Base-by-base conservation (phyloP, 2,888 invertebrate species). In the Pteria penguin region DNA sequence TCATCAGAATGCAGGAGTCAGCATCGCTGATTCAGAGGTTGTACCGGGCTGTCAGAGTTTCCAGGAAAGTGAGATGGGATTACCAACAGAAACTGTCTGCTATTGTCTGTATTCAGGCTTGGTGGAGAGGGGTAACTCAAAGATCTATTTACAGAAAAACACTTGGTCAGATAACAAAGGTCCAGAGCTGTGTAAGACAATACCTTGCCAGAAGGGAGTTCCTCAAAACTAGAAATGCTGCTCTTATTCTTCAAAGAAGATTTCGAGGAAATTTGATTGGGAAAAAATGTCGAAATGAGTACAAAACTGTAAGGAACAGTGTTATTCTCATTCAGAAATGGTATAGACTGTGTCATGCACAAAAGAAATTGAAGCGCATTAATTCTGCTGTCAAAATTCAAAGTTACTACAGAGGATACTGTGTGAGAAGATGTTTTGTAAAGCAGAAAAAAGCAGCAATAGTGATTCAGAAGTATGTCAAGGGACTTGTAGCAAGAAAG, bases 311-410 rank as follows among this genome's bases (percentile, higher is more conserved):
- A 71, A 68, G 76, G 57, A 65, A 75, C 33, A 85, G 85, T 18
- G 75, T 73, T 4, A 63, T 87, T 18, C 82, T 80, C 1, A 72
- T 88, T 32, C 88, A 88, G 75, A 75, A 81, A 66, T 31, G 11
- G 8, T 72, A 68, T 8, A 68, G 80, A 60, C 71, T 75, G 36
- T 70, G 71, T 58, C 11, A 31, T 69, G 67, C 26, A 26, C 67
- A 68, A n/a, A 71, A 61, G 36, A 45, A 31, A 3, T 78, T 71
- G 36, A 65, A 31, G 58, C 24, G 72, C 5, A 75, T 67, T 26
- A 11, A 52, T 24, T 76, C 81, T 62, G 82, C 75, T 26, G 54
- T 79, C 11, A 55, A 52, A 11, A 78, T 87, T 26, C 86, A 87
- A 78, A 26, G 68, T 32, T 58, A 63, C 31, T 82, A 65, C 67